Percentiles rank a stretch among this genome's conserved stretches.
Evolutionary conservation across 2,113 vertebrate genomes (phyloP).

Genomic region (Pangasianodon hypophthalmus): DNA sequence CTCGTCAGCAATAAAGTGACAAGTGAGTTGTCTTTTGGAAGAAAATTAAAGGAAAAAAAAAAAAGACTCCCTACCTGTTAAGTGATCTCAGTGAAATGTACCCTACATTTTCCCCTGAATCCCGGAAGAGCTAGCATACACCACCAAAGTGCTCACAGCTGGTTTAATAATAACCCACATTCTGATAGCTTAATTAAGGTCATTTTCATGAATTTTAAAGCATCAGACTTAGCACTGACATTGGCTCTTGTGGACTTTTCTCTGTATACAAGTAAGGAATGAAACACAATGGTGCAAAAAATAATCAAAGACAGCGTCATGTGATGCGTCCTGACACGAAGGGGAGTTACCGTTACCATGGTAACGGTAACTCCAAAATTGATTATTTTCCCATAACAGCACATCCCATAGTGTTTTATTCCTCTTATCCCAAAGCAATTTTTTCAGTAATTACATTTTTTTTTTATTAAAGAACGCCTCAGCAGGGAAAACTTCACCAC

Average conservation of each 20-base stretch:
- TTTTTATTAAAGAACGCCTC: neutral
- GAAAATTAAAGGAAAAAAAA: neutral
- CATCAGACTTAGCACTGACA: neutral
- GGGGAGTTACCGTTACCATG: too few relatives aligned
- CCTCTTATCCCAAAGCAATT: neutral
- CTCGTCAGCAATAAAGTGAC: slow-evolving; percentile 35
- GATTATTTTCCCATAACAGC: neutral
- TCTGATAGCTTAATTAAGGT: slow-evolving; percentile 3
- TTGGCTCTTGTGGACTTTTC: neutral
- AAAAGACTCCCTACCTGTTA: neutral
- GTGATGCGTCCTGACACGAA: neutral
- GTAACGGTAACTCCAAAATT: neutral
- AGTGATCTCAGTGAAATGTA: neutral
- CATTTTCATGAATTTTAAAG: neutral
- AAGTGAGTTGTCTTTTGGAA: slow-evolving; percentile 9
- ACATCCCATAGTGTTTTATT: neutral
- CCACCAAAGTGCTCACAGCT: neutral
- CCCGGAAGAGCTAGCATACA: neutral
- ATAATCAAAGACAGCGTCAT: neutral
- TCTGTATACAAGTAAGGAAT: neutral
- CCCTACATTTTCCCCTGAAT: neutral
- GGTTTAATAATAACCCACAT: neutral
- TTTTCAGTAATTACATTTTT: neutral
- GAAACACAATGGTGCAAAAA: neutral
- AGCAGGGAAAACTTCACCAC: neutral